Evolutionary conservation across 2,113 vertebrate species (phyloP).

Genomic region (Castor canadensis): DNA sequence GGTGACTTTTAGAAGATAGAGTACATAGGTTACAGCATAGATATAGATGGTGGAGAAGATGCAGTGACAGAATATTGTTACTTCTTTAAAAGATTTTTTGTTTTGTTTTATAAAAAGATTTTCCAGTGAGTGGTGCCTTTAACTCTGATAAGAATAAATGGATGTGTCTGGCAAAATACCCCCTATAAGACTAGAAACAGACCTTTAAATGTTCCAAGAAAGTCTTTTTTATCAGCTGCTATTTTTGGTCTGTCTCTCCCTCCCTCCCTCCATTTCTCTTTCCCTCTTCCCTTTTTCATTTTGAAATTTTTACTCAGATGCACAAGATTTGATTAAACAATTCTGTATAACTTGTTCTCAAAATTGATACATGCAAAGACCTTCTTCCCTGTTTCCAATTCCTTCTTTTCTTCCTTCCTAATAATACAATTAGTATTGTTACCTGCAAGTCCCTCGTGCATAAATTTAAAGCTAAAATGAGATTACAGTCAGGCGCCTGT

Average conservation of each 20-base stretch:
- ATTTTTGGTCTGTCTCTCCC: background rate
- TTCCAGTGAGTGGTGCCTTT: background rate
- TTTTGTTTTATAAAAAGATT: background rate
- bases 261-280: background rate
- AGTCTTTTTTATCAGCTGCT: background rate
- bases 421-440: no score
- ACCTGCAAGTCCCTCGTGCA: background rate
- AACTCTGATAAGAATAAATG: background rate
- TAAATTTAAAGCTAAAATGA: background rate
- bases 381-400: background rate
- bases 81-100: background rate
- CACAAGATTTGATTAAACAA: background rate
- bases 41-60: background rate
- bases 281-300: background rate
- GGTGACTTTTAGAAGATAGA: background rate
- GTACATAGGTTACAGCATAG: accelerated
- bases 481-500: no score
- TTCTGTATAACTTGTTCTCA: background rate
- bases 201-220: background rate
- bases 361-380: background rate
- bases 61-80: background rate
- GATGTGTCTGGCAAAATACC: background rate
- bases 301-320: background rate
- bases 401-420: no score
- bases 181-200: background rate